Evolutionary conservation across 2,113 vertebrate genomes (phyloP).

Genomic region (Leptodactylus fuscus): DNA sequence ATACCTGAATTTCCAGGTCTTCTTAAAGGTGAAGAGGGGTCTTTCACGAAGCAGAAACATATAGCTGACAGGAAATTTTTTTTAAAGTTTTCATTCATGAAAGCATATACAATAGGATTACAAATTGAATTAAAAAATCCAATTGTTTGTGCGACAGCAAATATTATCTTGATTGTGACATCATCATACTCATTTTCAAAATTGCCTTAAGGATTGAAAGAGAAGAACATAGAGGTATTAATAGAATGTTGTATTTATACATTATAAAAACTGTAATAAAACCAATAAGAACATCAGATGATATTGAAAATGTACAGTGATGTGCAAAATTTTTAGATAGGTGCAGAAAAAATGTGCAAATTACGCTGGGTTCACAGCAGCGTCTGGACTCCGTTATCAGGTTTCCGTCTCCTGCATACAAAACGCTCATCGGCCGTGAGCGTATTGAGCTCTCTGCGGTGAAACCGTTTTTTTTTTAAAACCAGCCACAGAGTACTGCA

Average conservation of each 20-base stretch:
- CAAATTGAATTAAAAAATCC: conserved; percentile 86
- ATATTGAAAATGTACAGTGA: neutral
- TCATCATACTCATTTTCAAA: conserved; percentile 78
- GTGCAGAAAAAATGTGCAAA: no score
- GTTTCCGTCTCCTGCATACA: no score
- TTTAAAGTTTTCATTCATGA: conserved; percentile 86
- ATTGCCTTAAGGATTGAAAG: conserved; percentile 68
- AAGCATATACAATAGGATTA: conserved; percentile 82
- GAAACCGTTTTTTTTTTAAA: no score
- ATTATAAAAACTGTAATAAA: neutral
- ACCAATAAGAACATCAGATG: no score
- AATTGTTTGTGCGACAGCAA: conserved; percentile 79
- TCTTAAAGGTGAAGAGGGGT: conserved; percentile 19
- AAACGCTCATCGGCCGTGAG: no score
- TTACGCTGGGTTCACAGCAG: no score
- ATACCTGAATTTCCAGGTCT: conserved; percentile 61
- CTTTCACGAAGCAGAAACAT: conserved; percentile 66
- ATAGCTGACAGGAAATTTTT: conserved; percentile 79
- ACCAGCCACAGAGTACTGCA: no score
- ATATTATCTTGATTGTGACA: conserved; percentile 77
- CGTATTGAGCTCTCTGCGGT: no score
- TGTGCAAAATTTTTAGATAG: no score
- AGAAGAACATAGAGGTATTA: neutral
- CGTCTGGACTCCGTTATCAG: no score
- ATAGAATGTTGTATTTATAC: neutral